These are phyloP conservation scores for Aphrophora alni DNA, from an alignment of 2,888 invertebrate species.

Conservation along the genomic window DNA sequence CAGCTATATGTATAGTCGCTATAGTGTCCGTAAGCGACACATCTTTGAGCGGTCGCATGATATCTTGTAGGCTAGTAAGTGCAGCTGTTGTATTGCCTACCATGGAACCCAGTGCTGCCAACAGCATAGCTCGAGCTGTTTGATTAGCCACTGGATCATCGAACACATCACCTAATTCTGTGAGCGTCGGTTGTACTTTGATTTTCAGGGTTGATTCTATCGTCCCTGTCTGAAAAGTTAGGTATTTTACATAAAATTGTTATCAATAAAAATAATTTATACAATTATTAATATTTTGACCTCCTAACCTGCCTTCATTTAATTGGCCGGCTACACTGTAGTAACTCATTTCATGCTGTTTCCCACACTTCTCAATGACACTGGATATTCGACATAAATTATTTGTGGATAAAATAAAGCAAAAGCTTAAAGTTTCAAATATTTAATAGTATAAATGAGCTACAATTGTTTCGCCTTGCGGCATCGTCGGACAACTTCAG, in stretches of 20 bases:
- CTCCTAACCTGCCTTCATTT: too few species aligned
- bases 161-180: constrained; percentile 75
- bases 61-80: constrained; percentile 76
- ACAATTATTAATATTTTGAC: too few species aligned
- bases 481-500: too few species aligned
- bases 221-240: constrained; percentile 73
- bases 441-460: too few species aligned
- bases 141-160: constrained; percentile 80
- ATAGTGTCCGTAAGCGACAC: constrained; percentile 66
- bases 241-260: neutral
- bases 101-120: constrained; percentile 72
- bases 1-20: constrained; percentile 53
- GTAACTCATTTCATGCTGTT: too few species aligned
- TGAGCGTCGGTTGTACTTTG: constrained; percentile 72
- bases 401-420: too few species aligned
- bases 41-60: constrained; percentile 72
- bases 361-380: too few species aligned
- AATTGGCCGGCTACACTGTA: too few species aligned
- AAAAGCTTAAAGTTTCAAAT: too few species aligned
- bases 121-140: constrained; percentile 74
- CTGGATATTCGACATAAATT: too few species aligned
- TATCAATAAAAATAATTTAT: too few species aligned
- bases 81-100: constrained; percentile 78
- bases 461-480: too few species aligned
- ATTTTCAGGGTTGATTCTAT: constrained; percentile 76